phyloP scores from a whole-genome alignment of 2,888 invertebrate genomes.

The Andrena haemorrhoa region DNA sequence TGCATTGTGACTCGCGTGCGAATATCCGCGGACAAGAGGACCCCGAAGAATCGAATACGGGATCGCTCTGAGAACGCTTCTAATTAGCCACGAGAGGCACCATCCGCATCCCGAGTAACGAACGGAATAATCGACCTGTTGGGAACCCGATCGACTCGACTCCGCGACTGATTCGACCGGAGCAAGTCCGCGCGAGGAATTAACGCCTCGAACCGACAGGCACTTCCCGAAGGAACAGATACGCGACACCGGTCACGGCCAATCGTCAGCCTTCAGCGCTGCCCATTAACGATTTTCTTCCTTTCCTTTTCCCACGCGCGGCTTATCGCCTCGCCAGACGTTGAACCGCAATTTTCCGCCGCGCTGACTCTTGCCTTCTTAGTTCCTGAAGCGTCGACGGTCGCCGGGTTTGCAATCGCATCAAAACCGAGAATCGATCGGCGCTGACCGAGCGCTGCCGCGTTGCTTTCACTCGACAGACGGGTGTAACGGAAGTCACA shows the following conservation, averaged over 20 bases:
- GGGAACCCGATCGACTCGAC: neutral
- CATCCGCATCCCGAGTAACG: neutral
- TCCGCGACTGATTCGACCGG: neutral
- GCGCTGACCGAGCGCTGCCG: conserved; percentile 13
- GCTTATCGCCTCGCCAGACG: conserved; percentile 35
- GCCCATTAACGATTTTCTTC: conserved; percentile 66
- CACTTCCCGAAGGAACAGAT: conserved; percentile 71
- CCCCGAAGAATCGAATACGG: conserved; percentile 15
- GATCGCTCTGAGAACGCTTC: conserved; percentile 38
- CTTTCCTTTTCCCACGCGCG: conserved; percentile 51
- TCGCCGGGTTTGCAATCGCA: neutral
- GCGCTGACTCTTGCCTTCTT: neutral
- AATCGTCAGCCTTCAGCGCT: conserved; percentile 78
- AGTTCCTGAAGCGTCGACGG: neutral
- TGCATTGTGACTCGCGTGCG: conserved; percentile 68
- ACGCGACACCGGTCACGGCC: conserved; percentile 76
- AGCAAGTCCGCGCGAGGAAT: neutral
- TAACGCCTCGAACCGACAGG: conserved; percentile 44
- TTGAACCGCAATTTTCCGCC: conserved; percentile 29
- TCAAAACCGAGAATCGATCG: too few relatives aligned
- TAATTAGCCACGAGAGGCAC: conserved; percentile 29
- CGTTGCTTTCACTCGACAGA: conserved; percentile 69
- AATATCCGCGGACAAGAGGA: conserved; percentile 25
- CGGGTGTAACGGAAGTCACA: conserved; percentile 78
- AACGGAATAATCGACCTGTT: neutral